Conservation (phyloP, 2,888 invertebrate genomes). For the Xestoiulus laeticollis region DNA sequence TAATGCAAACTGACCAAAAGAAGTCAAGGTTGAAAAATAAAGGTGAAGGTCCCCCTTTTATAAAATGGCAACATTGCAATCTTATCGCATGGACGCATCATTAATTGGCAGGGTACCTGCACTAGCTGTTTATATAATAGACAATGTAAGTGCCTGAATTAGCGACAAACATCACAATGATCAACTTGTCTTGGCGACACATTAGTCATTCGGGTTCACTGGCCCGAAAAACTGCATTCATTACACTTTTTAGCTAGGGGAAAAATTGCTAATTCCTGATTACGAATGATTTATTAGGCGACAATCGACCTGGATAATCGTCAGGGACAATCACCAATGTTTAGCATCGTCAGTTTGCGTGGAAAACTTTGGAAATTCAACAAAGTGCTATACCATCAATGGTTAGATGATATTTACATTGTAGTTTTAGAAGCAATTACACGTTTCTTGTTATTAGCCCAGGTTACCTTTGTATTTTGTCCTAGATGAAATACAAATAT, state of each 20-base stretch:
- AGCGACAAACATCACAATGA: constrained; percentile 24
- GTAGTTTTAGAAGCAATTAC: no score
- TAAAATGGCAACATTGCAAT: background rate
- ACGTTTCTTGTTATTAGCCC: no score
- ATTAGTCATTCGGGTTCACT: constrained; percentile 39
- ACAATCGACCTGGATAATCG: background rate
- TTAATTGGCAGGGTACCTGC: constrained; percentile 29
- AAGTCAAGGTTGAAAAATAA: constrained; percentile 35
- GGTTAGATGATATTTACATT: no score
- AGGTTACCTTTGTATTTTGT: no score
- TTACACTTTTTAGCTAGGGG: background rate
- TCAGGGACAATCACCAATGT: background rate
- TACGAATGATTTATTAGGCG: background rate
- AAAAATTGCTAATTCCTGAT: background rate
- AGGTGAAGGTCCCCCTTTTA: constrained; percentile 27
- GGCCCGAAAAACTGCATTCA: constrained; percentile 25
- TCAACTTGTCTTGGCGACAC: constrained; percentile 21
- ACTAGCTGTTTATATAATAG: constrained; percentile 20
- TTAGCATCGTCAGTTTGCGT: background rate
- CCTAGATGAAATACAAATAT: no score
- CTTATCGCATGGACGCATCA: constrained; percentile 11
- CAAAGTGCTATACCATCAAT: no score
- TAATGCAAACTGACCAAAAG: constrained; percentile 34
- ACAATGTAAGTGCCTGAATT: constrained; percentile 18
- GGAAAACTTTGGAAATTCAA: no score